These are phyloP conservation scores for Bedellia somnulentella DNA, from an alignment of 2,888 invertebrate genomes.

Conservation along the genomic window DNA sequence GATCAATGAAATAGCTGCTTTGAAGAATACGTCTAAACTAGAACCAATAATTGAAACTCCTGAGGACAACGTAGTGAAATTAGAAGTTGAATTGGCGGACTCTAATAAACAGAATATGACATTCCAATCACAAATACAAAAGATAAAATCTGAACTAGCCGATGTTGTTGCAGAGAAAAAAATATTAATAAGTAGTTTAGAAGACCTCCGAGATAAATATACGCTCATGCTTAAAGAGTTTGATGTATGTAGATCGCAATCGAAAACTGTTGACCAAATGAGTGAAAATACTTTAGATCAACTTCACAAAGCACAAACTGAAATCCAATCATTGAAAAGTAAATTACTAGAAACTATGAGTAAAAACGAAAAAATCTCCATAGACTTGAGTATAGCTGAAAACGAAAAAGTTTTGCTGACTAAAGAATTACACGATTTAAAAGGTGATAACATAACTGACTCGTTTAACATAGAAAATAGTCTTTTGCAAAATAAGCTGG, in stretches of 20 bases:
- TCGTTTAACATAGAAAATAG: too few species aligned
- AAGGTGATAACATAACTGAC: too few species aligned
- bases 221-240: conserved; percentile 47
- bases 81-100: conserved; percentile 69
- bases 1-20: conserved; percentile 66
- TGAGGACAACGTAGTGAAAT: conserved; percentile 66
- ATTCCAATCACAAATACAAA: conserved; percentile 62
- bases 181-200: conserved; percentile 50
- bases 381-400: conserved; percentile 51
- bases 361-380: conserved; percentile 49
- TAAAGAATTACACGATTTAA: conserved; percentile 43
- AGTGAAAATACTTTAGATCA: conserved; percentile 22
- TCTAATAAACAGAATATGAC: conserved; percentile 58
- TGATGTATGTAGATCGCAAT: conserved; percentile 38
- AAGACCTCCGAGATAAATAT: conserved; percentile 55
- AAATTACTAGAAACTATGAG: conserved; percentile 30
- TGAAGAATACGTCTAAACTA: conserved; percentile 65
- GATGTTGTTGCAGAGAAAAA: conserved; percentile 40
- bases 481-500: conserved; percentile 19
- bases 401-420: conserved; percentile 51
- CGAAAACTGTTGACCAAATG: conserved; percentile 37
- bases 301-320: conserved; percentile 26
- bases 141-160: conserved; percentile 56
- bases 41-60: conserved; percentile 74
- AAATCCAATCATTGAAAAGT: conserved; percentile 42